phyloP scores from a whole-genome alignment of 2,113 vertebrate genomes.

The Tympanuchus pallidicinctus region DNA sequence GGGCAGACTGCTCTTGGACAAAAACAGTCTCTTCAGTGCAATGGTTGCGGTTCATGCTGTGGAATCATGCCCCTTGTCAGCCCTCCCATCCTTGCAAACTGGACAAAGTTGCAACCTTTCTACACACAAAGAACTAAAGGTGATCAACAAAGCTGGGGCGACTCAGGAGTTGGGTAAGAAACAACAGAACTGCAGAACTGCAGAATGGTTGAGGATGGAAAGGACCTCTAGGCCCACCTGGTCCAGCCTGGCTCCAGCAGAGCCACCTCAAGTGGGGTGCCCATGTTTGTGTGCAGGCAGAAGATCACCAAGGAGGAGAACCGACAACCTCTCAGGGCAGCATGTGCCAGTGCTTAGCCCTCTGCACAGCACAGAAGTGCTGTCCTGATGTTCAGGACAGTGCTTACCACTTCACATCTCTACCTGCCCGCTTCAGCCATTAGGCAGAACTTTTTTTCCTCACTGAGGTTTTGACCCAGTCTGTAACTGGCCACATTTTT shows the following conservation, averaged over 20 bases:
- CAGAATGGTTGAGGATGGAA: not conserved
- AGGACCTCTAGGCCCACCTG: not conserved
- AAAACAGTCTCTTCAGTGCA: not conserved
- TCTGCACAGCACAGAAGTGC: not conserved
- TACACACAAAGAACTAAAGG: not conserved
- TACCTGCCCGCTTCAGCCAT: not conserved
- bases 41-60: not conserved
- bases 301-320: not conserved
- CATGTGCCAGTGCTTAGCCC: not conserved
- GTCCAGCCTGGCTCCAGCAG: not conserved
- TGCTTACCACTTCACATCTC: not conserved
- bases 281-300: not conserved
- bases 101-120: not conserved
- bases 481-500: fast-evolving
- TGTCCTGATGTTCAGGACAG: not conserved
- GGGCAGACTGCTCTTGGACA: not conserved
- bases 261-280: not conserved
- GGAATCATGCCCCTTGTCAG: not conserved
- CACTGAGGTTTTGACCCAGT: not conserved
- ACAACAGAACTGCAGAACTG: not conserved
- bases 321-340: not conserved
- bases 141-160: not conserved
- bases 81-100: not conserved
- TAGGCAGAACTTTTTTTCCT: not conserved
- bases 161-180: not conserved